Percentiles rank a stretch among this genome's conserved stretches.
Conservation (phyloP, 2,888 invertebrate genomes). For the Tuberolachnus salignus region DNA sequence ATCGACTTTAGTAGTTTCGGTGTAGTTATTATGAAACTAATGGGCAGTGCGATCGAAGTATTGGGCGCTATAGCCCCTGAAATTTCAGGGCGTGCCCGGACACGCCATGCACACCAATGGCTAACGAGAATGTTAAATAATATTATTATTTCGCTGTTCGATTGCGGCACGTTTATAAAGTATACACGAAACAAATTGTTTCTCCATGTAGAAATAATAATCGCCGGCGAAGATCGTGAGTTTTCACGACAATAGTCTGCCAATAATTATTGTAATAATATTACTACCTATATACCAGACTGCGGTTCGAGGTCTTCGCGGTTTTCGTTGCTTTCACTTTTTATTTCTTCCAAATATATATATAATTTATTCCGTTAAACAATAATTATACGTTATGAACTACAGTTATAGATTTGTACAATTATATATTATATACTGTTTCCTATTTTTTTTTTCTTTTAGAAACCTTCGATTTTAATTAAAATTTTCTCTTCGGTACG, state of each 20-base stretch:
- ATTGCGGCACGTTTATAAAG: too few species aligned
- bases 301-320: conserved; percentile 5
- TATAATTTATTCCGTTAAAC: background rate
- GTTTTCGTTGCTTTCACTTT: conserved; percentile 14
- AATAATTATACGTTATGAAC: conserved; percentile 2
- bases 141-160: too few species aligned
- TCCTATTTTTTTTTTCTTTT: conserved; percentile 10
- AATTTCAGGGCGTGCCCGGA: too few species aligned
- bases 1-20: too few species aligned
- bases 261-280: background rate
- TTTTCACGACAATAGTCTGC: background rate
- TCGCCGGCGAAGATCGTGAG: too few species aligned
- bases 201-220: background rate
- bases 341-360: background rate
- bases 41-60: too few species aligned
- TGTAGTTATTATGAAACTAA: too few species aligned
- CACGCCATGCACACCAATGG: too few species aligned
- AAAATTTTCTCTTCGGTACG: background rate
- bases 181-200: background rate
- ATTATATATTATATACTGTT: background rate
- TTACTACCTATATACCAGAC: background rate
- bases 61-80: too few species aligned
- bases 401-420: background rate
- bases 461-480: background rate
- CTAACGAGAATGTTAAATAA: too few species aligned